Evolutionary conservation across 1,140 invertebrate species (phyloP), one percentile per base, ranked within the genome.

Genomic region (Formica exsecta): DNA sequence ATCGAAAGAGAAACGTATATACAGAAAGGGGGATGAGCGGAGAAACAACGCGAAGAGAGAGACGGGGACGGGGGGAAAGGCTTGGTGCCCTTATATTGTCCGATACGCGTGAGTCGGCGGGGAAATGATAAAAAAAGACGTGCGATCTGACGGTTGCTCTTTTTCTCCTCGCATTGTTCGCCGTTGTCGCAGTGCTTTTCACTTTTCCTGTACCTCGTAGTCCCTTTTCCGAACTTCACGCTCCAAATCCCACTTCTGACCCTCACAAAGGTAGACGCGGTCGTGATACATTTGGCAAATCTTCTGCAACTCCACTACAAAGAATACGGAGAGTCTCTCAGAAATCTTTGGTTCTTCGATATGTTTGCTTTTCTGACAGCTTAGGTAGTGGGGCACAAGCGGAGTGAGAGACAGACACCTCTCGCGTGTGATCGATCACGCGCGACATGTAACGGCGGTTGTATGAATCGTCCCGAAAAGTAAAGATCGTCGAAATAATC

Each of bases 171-270:
- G 86, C 87, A 86, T 88, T 86, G 77, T 86, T 80, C 83, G 22
- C 44, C 73, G 83, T 90, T 83, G 54, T 77, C 62, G 76, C 59
- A 76, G 65, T 32, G 7, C 36, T 85, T 70, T 86, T 86, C 57
- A 74, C 54, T 44, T 73, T 85, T 88, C 84, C 81, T 93, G 97
- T 98, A 99, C 98, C 98, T 99, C 98, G 96, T 97, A 98, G 96
- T 99, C 98, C 97, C 98, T 98, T 97, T 98, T 98, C 96, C 98
- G 97, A 96, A 99, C 98, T 97, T 99, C 98, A 96, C 98, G 97
- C 97, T 99, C 99, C 97, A 99, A 98, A 98, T 99, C 99, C 97
- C 98, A 99, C 97, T 99, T 99, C 96, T 99, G 98, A 96, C 98
- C 98, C 97, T 99, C 99, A 96, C 99, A 98, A 96, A 98, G 96